Percentiles rank a stretch among this genome's conserved stretches.
These are phyloP conservation scores for Dromas ardeola DNA, from an alignment of 2,113 vertebrate genomes.

Conservation along the genomic window DNA sequence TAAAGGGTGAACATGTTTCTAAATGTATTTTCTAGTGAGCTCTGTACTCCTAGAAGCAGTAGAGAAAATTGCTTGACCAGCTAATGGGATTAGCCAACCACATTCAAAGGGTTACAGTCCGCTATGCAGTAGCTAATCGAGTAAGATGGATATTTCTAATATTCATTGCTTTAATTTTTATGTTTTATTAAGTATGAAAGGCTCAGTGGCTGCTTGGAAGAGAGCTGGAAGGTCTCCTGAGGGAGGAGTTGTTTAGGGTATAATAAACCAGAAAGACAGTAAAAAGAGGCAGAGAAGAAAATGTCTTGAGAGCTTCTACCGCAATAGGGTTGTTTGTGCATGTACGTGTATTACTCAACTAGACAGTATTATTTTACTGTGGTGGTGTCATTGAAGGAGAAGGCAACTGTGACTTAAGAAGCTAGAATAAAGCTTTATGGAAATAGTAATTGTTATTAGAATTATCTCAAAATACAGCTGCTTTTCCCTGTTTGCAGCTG, in stretches of 20 bases:
- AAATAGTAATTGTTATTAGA: neutral
- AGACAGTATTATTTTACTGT: neutral
- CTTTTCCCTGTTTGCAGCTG: neutral
- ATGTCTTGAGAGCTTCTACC: neutral
- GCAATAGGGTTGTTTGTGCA: neutral
- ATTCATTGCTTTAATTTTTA: conserved; percentile 61
- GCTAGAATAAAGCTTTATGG: neutral
- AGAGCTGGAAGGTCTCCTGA: conserved; percentile 1
- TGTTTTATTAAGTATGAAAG: conserved; percentile 48
- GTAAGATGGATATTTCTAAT: conserved; percentile 55
- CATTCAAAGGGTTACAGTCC: conserved; percentile 27
- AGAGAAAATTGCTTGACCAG: conserved; percentile 53
- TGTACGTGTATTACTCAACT: neutral
- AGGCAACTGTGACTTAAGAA: neutral
- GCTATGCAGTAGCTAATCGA: conserved; percentile 8
- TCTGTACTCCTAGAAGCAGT: conserved; percentile 27
- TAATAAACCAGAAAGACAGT: conserved; percentile 7
- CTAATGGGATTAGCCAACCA: conserved; percentile 50
- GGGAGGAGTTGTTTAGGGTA: neutral
- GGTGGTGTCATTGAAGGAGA: neutral
- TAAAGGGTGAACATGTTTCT: conserved; percentile 9
- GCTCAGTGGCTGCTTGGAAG: neutral
- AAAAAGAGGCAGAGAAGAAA: neutral
- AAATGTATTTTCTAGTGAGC: conserved; percentile 45
- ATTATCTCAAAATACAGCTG: neutral